phyloP scores from a whole-genome alignment of 2,113 vertebrate species.

The Desmodus rotundus region DNA sequence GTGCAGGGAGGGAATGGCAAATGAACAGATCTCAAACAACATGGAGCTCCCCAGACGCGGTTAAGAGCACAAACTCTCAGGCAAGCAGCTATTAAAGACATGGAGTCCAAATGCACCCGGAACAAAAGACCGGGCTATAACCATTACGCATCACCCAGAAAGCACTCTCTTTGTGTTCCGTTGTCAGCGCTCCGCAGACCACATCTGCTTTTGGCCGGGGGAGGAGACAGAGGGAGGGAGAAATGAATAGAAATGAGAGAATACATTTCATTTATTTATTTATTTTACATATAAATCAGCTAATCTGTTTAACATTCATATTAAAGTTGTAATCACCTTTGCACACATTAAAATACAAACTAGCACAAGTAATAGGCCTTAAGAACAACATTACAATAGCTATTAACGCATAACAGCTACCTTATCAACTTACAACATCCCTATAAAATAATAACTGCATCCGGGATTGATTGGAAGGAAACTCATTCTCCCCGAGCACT shows the following conservation, averaged over 20 bases:
- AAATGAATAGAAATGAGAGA: constrained; percentile 54
- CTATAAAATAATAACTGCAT: constrained; percentile 79
- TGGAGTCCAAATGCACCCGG: constrained; percentile 60
- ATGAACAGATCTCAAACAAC: constrained; percentile 53
- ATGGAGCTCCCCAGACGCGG: not conserved
- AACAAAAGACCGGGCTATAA: constrained; percentile 70
- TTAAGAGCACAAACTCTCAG: constrained; percentile 69
- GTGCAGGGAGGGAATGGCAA: constrained; percentile 28
- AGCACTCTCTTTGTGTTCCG: constrained; percentile 70
- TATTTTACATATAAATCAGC: constrained; percentile 75
- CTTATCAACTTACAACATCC: constrained; percentile 81
- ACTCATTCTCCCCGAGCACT: constrained; percentile 71
- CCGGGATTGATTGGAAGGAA: constrained; percentile 70
- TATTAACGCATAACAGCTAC: constrained; percentile 76
- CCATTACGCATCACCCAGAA: constrained; percentile 61
- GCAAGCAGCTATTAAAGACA: constrained; percentile 66
- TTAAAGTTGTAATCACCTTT: constrained; percentile 83
- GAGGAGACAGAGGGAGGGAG: constrained; percentile 8
- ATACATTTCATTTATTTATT: constrained; percentile 74
- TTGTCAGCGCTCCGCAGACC: constrained; percentile 68
- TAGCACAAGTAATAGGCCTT: constrained; percentile 75
- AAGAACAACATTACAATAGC: constrained; percentile 79
- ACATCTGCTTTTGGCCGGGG: constrained; percentile 62
- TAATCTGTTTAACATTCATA: constrained; percentile 82
- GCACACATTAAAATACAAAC: constrained; percentile 81